Conservation (phyloP, 2,113 vertebrate species). For the Pomatostomus ruficeps region DNA sequence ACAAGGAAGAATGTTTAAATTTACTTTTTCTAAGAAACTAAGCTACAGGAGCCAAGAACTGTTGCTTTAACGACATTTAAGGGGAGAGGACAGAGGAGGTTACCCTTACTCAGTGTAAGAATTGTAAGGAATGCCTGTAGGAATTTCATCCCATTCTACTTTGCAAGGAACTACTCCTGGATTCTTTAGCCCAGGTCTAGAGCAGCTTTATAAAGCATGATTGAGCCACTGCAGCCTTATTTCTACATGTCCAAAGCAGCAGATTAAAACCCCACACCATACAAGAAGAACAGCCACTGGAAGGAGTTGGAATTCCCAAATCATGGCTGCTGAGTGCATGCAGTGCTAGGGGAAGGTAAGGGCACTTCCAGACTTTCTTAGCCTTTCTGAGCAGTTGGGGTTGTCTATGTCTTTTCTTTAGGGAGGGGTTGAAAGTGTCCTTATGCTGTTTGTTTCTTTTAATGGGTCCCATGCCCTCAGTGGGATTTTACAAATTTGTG, state of each 20-base stretch:
- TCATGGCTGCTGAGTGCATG: background rate
- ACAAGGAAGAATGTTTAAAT: background rate
- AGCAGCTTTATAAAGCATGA: background rate
- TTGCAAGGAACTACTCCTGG: background rate
- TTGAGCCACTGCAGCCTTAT: background rate
- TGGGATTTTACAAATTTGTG: background rate
- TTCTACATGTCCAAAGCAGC: background rate
- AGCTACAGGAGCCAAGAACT: background rate
- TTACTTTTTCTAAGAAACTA: background rate
- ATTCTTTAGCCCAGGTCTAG: background rate
- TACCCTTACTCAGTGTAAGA: background rate
- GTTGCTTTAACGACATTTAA: background rate
- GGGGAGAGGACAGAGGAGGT: background rate
- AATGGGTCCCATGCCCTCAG: background rate
- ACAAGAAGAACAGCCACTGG: background rate
- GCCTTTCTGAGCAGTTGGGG: background rate
- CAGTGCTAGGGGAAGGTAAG: background rate
- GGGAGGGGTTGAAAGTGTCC: background rate
- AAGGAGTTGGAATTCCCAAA: background rate
- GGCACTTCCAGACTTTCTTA: background rate
- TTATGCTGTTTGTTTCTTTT: background rate
- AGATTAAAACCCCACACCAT: background rate
- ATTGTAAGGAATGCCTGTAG: background rate
- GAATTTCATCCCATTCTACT: background rate
- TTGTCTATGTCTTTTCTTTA: background rate